Base-by-base conservation (phyloP, 2,888 invertebrate genomes). In the Dioctria linearis region DNA sequence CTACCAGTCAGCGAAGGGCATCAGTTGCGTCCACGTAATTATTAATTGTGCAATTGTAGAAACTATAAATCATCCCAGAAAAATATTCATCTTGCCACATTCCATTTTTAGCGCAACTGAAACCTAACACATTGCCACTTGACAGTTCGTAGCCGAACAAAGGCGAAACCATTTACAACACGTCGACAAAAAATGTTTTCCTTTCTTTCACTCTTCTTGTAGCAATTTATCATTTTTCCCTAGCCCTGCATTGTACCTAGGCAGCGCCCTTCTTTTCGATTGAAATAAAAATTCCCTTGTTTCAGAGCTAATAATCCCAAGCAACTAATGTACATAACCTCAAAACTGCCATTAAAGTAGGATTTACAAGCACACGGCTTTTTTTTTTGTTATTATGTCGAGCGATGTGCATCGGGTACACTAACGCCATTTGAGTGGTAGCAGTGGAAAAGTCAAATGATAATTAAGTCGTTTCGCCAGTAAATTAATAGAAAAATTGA, bases 401-500 rank as follows among this genome's bases (percentile, higher is more conserved):
- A 42, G 6, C 54, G 54, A 57, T 40, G 71, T 75, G 73, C 73
- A 59, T 57, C 25, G 59, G 73, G 3, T 25, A 59, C 42, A 43
- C 42, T 42, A 54, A 49, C 43, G 13, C 71, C 42, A n/a, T 54
- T 40, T 61, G 3, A 11, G 11, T 78, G 42, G 73, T 59, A 49
- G 78, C 65, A 78, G 42, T 69, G 66, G 51, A 78, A 69, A 78
- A 65, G 78, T 78, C 78, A 78, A 78, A 78, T 65, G 78, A 78
- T 78, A 78, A 78, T 78, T 78, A 78, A 78, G 78, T 78, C 66
- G 78, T 78, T 78, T 78, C 66, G 43, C 40, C 65, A 40, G 78
- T 54, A 51, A 78, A 78, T 78, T 78, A 78, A 78, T 78, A 66
- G 78, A 78, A 66, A 78, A 51, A 5, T 49, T 51, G 78, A 78